phyloP scores from a whole-genome alignment of 2,888 invertebrate species.

The Phasia obesa region DNA sequence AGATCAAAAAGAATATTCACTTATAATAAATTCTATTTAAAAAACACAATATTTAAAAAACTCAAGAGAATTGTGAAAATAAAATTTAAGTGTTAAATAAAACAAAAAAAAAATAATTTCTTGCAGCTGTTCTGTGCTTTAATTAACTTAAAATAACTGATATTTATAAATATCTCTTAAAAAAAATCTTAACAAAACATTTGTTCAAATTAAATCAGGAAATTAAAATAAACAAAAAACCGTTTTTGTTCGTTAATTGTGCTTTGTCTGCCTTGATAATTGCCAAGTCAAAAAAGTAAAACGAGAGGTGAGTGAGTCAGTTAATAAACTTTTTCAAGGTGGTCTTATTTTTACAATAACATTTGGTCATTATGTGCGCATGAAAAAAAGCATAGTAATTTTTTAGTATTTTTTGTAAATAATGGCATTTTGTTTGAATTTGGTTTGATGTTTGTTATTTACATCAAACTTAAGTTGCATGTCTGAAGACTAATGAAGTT shows the following conservation, averaged over 20 bases:
- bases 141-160: no score
- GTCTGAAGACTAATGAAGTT: no score
- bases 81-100: neutral
- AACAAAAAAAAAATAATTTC: neutral
- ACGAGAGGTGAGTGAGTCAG: slow-evolving; percentile 58
- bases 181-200: slow-evolving; percentile 3
- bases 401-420: no score
- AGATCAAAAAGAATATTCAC: neutral
- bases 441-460: no score
- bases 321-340: slow-evolving; percentile 63
- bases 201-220: slow-evolving; percentile 26
- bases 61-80: no score
- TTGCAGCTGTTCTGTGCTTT: neutral
- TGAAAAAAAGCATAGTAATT: neutral
- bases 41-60: no score
- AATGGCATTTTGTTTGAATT: no score
- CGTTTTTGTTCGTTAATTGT: slow-evolving; percentile 13
- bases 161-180: no score
- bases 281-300: slow-evolving; percentile 32
- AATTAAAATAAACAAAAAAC: slow-evolving; percentile 30
- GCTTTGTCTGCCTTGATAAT: slow-evolving; percentile 30
- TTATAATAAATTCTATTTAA: no score
- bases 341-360: slow-evolving; percentile 44
- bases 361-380: neutral
- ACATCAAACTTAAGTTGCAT: no score